Conservation (phyloP, 1,140 invertebrate genomes). For the Vanessa atalanta region DNA sequence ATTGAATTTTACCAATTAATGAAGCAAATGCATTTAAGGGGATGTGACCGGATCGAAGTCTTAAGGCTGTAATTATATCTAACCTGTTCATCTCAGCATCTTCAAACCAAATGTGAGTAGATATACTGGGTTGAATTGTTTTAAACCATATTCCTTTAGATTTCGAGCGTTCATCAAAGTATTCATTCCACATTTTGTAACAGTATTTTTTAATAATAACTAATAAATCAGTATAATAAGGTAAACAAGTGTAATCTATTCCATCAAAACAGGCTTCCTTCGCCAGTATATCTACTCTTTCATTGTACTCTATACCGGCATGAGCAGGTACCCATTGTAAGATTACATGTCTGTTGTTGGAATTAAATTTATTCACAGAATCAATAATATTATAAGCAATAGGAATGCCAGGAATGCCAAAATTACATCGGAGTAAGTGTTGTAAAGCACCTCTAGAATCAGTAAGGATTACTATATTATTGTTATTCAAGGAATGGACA, state of each 20-base stretch:
- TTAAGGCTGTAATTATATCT: slow-evolving; percentile 1
- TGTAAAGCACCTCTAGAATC: slow-evolving; percentile 26
- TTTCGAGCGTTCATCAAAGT: slow-evolving; percentile 1
- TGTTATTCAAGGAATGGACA: slow-evolving; percentile 7
- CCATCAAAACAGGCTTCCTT: not conserved
- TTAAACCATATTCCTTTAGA: too few relatives aligned
- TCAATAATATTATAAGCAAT: slow-evolving; percentile 17
- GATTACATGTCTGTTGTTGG: not conserved
- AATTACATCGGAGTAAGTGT: slow-evolving; percentile 22
- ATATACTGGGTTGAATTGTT: not conserved
- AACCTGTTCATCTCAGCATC: not conserved
- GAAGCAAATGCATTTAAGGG: not conserved
- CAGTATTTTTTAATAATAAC: not conserved
- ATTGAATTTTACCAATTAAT: too few relatives aligned
- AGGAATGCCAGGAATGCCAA: not conserved
- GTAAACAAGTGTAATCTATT: not conserved
- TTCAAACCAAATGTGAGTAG: not conserved
- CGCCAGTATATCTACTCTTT: not conserved
- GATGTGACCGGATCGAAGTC: not conserved
- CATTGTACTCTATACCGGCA: not conserved
- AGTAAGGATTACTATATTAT: slow-evolving; percentile 24
- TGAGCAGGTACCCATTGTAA: not conserved
- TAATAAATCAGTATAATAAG: not conserved
- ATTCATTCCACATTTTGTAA: not conserved
- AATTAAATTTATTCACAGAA: not conserved